phyloP scores from a whole-genome alignment of 2,113 vertebrate species.

The Stigmatopora argus region DNA sequence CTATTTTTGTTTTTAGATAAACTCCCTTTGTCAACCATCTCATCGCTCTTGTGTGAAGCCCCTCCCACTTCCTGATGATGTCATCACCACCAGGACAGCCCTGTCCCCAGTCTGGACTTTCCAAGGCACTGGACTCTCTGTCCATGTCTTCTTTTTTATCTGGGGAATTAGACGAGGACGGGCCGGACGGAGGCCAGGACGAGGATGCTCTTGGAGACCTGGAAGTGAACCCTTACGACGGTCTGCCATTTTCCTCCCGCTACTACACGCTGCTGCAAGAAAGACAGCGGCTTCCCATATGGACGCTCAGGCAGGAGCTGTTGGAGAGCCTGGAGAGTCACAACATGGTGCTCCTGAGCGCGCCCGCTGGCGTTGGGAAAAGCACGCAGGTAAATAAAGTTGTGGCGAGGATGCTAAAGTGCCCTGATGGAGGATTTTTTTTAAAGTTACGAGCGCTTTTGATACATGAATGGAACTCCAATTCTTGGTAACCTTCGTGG shows the following conservation, averaged over 20 bases:
- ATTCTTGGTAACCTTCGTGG: not conserved
- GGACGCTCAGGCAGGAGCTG: slow-evolving; percentile 76
- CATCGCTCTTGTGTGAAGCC: not conserved
- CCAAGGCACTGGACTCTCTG: slow-evolving; percentile 57
- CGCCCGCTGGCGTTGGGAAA: slow-evolving; percentile 79
- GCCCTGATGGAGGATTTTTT: too few species aligned
- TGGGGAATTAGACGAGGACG: slow-evolving; percentile 59
- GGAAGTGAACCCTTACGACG: slow-evolving; percentile 92
- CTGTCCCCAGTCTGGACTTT: slow-evolving; percentile 3
- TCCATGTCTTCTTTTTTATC: slow-evolving; percentile 70
- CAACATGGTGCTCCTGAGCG: slow-evolving; percentile 82
- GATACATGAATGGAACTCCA: not conserved
- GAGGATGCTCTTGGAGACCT: slow-evolving; percentile 68
- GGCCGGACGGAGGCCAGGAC: slow-evolving; percentile 21
- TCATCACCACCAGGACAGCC: slow-evolving; percentile 40
- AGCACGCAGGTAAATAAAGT: slow-evolving; percentile 82
- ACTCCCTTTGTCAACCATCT: slow-evolving; percentile 20
- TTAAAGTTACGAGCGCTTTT: too few species aligned
- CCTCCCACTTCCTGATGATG: slow-evolving; percentile 39
- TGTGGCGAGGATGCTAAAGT: not conserved
- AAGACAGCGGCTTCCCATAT: slow-evolving; percentile 76
- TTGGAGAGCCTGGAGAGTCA: slow-evolving; percentile 80
- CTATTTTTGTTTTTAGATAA: slow-evolving; percentile 45
- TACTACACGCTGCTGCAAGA: slow-evolving; percentile 84
- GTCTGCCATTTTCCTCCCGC: slow-evolving; percentile 88